A percentile compares a stretch with the other conserved stretches of the same genome.
Conservation (phyloP, 2,797 vertebrate species). For the Tragopan temminckii region DNA sequence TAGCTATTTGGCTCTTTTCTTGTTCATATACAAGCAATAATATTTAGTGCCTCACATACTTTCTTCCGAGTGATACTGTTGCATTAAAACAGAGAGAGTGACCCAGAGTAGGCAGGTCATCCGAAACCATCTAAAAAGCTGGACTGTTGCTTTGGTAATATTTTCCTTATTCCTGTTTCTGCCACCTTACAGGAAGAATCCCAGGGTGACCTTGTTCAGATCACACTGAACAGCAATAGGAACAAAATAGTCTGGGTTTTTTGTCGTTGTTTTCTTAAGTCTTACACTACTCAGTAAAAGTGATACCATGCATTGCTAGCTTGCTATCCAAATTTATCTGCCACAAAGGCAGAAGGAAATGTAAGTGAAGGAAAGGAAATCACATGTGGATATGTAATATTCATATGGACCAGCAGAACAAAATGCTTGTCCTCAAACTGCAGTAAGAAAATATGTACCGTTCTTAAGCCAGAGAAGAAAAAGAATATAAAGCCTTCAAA, state of each 20-base stretch:
- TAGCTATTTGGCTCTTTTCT: neutral
- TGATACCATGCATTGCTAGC: neutral
- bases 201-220: neutral
- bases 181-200: neutral
- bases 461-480: neutral
- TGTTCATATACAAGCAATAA: neutral
- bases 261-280: fast-evolving
- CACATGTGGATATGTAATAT: neutral
- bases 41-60: neutral
- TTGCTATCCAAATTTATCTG: neutral
- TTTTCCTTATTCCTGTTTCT: constrained; percentile 20
- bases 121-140: neutral
- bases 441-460: neutral
- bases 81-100: neutral
- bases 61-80: neutral
- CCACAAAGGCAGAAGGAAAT: neutral
- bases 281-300: neutral
- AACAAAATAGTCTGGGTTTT: neutral
- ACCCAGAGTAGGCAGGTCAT: neutral
- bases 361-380: neutral
- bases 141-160: neutral
- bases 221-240: neutral
- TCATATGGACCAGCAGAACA: neutral
- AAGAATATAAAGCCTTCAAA: neutral
- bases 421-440: neutral